These are phyloP conservation scores for Lasioglossum calceatum DNA, from an alignment of 2,888 invertebrate genomes.

Conservation along the genomic window DNA sequence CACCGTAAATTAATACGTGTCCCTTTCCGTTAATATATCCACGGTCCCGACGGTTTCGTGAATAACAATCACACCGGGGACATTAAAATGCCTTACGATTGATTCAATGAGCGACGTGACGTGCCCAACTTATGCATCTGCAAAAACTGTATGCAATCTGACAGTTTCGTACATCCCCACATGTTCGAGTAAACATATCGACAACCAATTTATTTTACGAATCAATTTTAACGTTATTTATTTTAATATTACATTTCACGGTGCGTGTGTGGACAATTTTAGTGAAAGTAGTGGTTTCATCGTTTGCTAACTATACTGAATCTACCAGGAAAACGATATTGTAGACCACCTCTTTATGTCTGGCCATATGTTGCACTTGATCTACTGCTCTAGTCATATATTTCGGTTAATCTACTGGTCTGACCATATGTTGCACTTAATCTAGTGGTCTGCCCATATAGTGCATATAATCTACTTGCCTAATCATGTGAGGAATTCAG, in stretches of 20 bases:
- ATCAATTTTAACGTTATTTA: neutral
- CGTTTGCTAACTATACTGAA: neutral
- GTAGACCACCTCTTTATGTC: neutral
- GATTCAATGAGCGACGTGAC: neutral
- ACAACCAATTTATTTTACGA: neutral
- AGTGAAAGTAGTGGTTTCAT: neutral
- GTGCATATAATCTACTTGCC: neutral
- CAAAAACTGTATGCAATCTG: neutral
- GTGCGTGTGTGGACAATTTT: neutral
- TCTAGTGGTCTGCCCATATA: neutral
- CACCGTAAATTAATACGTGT: constrained; percentile 44
- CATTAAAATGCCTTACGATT: neutral
- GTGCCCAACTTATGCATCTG: neutral
- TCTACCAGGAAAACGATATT: neutral
- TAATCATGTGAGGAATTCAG: neutral
- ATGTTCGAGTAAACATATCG: neutral
- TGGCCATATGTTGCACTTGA: neutral
- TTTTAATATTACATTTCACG: neutral
- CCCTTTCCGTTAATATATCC: constrained; percentile 13
- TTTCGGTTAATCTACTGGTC: neutral
- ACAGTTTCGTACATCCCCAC: neutral
- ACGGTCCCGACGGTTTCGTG: neutral
- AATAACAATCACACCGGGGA: neutral
- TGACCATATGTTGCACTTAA: neutral
- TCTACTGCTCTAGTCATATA: neutral